Conservation (phyloP, 2,888 invertebrate genomes). For the Noctua janthe region DNA sequence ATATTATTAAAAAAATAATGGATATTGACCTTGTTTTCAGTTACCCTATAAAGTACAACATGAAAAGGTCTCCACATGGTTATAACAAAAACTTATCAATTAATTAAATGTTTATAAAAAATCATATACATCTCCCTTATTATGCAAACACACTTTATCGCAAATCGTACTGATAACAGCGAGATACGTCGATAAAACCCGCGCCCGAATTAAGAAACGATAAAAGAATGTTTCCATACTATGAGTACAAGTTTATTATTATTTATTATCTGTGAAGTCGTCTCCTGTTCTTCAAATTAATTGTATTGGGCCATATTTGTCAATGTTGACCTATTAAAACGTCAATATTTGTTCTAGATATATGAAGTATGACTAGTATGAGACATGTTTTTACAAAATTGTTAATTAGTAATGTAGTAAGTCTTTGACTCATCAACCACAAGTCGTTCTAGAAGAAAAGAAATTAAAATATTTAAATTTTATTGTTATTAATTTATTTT, state of each 20-base stretch:
- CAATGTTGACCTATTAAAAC: slow-evolving; percentile 33
- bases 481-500: slow-evolving; percentile 1
- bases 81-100: slow-evolving; percentile 29
- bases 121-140: slow-evolving; percentile 59
- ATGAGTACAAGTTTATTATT: slow-evolving; percentile 43
- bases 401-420: not conserved
- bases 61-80: not conserved
- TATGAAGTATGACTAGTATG: too few species aligned
- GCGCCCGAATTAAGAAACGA: slow-evolving; percentile 63
- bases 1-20: not conserved
- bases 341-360: slow-evolving; percentile 26
- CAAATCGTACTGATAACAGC: slow-evolving; percentile 66
- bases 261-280: slow-evolving; percentile 44
- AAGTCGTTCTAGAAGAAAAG: not conserved
- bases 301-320: slow-evolving; percentile 33
- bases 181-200: slow-evolving; percentile 63
- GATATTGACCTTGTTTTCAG: too few species aligned
- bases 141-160: slow-evolving; percentile 70
- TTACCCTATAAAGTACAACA: not conserved
- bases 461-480: slow-evolving; percentile 1
- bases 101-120: slow-evolving; percentile 58
- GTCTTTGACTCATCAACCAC: slow-evolving; percentile 11
- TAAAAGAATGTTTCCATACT: slow-evolving; percentile 47
- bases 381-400: not conserved
- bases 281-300: slow-evolving; percentile 28